These are phyloP conservation scores for Ascidia mentula DNA, from an alignment of 23 tunicate species.

Conservation along the genomic window DNA sequence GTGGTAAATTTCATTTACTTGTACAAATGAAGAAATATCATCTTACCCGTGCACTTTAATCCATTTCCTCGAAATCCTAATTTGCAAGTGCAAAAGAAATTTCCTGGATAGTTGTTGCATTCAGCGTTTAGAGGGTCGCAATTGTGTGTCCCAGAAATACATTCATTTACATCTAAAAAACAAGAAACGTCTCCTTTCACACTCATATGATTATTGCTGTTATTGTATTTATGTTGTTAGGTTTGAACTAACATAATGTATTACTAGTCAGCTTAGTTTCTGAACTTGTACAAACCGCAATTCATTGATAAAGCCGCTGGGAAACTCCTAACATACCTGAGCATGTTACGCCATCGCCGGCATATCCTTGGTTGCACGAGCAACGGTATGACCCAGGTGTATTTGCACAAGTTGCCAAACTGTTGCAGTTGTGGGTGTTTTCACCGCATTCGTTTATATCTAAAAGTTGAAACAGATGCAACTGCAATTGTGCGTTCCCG, in stretches of 20 bases:
- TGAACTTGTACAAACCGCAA: too few relatives aligned
- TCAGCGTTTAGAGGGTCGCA: background rate
- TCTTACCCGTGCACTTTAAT: background rate
- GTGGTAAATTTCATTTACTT: background rate
- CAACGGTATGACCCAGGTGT: background rate
- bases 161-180: background rate
- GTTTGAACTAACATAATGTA: too few relatives aligned
- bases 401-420: background rate
- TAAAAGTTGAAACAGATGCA: too few relatives aligned
- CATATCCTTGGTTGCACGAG: background rate
- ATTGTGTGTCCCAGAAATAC: background rate
- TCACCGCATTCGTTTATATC: background rate
- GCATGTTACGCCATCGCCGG: slow-evolving; percentile 18
- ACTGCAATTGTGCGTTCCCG: slow-evolving; percentile 3
- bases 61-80: slow-evolving; percentile 26
- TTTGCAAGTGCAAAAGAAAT: background rate
- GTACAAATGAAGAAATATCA: background rate
- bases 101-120: background rate
- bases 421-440: background rate
- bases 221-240: too few relatives aligned
- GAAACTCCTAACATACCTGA: too few relatives aligned
- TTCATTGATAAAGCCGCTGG: too few relatives aligned
- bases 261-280: too few relatives aligned
- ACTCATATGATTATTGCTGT: too few relatives aligned
- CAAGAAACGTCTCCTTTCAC: too few relatives aligned